Evolutionary conservation across 2,888 invertebrate genomes (phyloP).

Genomic region (Nephrotoma appendiculata): DNA sequence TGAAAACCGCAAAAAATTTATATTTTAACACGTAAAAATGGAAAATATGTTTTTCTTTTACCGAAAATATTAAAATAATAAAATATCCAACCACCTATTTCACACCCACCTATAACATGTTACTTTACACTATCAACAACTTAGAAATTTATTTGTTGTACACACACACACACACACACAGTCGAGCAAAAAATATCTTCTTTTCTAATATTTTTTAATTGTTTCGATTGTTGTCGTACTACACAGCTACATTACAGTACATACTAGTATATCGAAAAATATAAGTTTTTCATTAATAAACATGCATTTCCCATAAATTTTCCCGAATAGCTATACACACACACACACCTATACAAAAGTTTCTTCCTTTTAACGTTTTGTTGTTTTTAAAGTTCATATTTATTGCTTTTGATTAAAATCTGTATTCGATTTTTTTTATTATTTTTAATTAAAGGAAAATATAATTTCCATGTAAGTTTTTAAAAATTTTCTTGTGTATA

Average conservation of each 20-base stretch:
- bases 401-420: background rate
- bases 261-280: background rate
- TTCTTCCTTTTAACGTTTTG: background rate
- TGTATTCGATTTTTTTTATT: background rate
- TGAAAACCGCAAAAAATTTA: background rate
- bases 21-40: background rate
- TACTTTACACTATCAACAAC: background rate
- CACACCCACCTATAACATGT: background rate
- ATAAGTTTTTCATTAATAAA: background rate
- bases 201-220: background rate
- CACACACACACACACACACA: background rate
- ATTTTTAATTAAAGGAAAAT: background rate
- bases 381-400: background rate
- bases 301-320: background rate
- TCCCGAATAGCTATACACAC: background rate
- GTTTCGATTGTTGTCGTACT: background rate
- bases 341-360: background rate
- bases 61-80: background rate
- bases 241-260: background rate
- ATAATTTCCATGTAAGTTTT: background rate
- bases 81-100: background rate
- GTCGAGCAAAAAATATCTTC: background rate
- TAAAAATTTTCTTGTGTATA: background rate
- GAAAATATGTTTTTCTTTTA: background rate
- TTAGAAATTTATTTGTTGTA: background rate